A percentile compares a stretch with the other conserved stretches of the same genome.
Evolutionary conservation across 2,113 vertebrate species (phyloP).

Genomic region (Petrocephalus microphthalmus): DNA sequence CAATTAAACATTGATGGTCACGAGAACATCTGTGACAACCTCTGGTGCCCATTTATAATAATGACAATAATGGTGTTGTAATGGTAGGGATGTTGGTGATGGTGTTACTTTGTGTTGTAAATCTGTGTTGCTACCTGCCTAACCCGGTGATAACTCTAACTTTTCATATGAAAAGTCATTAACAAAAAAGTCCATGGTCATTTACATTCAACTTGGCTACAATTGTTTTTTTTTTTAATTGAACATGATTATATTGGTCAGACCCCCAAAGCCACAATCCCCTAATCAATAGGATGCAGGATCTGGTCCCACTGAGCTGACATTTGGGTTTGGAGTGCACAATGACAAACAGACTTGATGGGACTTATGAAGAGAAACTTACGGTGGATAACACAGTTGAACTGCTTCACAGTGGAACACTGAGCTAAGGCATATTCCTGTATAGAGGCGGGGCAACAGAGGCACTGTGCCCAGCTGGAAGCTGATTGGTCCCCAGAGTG

Average conservation of each 20-base stretch:
- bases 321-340: neutral
- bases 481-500: neutral
- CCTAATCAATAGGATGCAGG: neutral
- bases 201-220: neutral
- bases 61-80: neutral
- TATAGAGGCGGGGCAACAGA: neutral
- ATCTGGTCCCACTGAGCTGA: neutral
- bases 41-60: neutral
- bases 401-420: neutral
- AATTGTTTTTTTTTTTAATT: neutral
- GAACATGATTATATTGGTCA: neutral
- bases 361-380: neutral
- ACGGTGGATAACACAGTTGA: neutral
- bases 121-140: neutral
- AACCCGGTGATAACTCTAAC: neutral
- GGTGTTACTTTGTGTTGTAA: neutral
- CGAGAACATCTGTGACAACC: neutral
- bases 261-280: neutral
- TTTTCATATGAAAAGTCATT: neutral
- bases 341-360: neutral
- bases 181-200: neutral
- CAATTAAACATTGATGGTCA: neutral
- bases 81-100: neutral
- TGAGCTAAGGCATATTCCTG: neutral
- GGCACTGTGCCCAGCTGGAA: neutral